Evolutionary conservation across 1,140 invertebrate species (phyloP), one percentile per base, ranked within the genome.

Genomic region (Lepidostoma basale): DNA sequence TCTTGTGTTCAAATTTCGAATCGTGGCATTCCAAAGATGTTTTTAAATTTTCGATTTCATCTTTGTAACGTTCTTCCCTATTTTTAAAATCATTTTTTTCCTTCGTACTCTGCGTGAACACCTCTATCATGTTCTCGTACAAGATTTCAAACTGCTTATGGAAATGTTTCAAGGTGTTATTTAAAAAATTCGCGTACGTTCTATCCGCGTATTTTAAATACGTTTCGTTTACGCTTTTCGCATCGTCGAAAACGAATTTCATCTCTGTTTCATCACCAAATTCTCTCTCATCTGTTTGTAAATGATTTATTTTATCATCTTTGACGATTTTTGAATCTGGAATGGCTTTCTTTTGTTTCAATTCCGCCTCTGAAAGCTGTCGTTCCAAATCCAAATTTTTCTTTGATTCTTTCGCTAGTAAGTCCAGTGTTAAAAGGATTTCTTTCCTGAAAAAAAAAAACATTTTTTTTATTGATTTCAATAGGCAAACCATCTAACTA

Each of bases 21-120:
- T 68, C 68, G 30, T 62, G 23, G 0, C 40, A 66, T 58, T 70
- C 49, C 58, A 79, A 59, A 67, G 75, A 74, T 6, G 70, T 59
- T 69, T 76, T 78, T 36, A 82, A 75, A 71, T 77, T 77, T 75
- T 79, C 77, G 45, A 83, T 81, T 75, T 81, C 74, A 5, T 76
- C 76, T 72, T 78, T 82, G 42, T 81, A 82, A 14, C 77, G 72
- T 74, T 82, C 78, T 77, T 83, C 81, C 74, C 77, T 73, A 62
- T 78, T 68, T 16, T 64, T 47, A 79, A 79, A 83, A 68, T 77
- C 76, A 33, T 77, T 80, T 39, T 76, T 74, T 59, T 79, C 75
- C 26, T 78, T 76, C 33, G 68, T 63, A 39, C 75, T 69, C 54
- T 75, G 76, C 28, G 79, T 74, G 26, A 77, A 69, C 62, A 81